Conservation (phyloP, 2,113 vertebrate genomes). For the Accipiter cooperii region DNA sequence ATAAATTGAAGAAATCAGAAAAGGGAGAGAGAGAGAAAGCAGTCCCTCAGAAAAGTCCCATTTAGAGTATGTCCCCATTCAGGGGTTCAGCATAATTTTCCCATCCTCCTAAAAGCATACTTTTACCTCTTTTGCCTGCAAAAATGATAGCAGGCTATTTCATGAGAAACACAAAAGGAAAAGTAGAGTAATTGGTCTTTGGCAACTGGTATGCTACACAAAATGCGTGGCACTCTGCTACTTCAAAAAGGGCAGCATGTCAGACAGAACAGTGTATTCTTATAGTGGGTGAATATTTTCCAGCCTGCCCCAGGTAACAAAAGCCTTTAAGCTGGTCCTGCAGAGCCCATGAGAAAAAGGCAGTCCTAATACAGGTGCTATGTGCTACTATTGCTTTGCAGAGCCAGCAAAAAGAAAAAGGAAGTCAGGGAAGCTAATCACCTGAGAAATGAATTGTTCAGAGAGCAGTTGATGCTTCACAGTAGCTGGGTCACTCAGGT, state of each 20-base stretch:
- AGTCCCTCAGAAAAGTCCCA: not conserved
- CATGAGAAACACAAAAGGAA: not conserved
- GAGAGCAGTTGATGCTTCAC: conserved; percentile 69
- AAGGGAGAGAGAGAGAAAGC: not conserved
- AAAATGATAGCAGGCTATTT: not conserved
- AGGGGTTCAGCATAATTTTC: not conserved
- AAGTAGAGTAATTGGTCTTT: not conserved
- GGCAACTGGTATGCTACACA: not conserved
- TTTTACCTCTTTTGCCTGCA: not conserved
- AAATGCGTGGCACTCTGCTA: not conserved
- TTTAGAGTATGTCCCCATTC: not conserved
- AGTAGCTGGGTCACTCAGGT: conserved; percentile 74
- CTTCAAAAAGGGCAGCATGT: not conserved
- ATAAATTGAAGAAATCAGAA: not conserved
- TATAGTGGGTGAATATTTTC: not conserved
- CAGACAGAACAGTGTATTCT: not conserved
- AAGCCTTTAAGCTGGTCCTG: not conserved
- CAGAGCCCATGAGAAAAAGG: not conserved
- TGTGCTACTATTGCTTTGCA: not conserved
- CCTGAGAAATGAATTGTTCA: conserved; percentile 81
- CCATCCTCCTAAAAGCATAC: not conserved
- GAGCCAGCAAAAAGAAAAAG: not conserved
- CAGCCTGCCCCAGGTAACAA: not conserved
- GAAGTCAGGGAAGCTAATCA: conserved; percentile 2
- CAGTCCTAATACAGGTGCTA: not conserved